phyloP scores from a whole-genome alignment of 2,888 invertebrate genomes.

The Dolichomitus sp. region DNA sequence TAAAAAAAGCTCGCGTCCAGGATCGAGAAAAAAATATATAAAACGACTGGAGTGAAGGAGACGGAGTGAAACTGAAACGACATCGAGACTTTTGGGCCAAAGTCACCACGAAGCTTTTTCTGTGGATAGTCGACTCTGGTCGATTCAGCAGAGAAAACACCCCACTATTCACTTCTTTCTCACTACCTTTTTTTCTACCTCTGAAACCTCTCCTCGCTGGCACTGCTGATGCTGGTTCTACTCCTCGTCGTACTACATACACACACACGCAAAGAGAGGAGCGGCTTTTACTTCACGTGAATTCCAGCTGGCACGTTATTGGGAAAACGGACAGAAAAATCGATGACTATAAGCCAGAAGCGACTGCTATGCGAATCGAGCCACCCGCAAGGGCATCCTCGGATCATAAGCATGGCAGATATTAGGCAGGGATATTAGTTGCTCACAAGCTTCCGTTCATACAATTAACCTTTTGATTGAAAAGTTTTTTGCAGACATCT shows the following conservation, averaged over 20 bases:
- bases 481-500: neutral
- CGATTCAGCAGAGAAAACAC: constrained; percentile 38
- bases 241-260: constrained; percentile 15
- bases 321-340: constrained; percentile 82
- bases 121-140: constrained; percentile 53
- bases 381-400: constrained; percentile 32
- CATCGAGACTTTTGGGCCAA: constrained; percentile 47
- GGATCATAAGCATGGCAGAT: neutral
- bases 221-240: constrained; percentile 47
- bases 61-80: constrained; percentile 39
- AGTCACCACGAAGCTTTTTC: constrained; percentile 58
- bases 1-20: constrained; percentile 13
- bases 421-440: constrained; percentile 10
- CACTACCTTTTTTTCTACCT: constrained; percentile 30
- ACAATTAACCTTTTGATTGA: constrained; percentile 7
- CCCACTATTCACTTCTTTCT: constrained; percentile 60
- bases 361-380: constrained; percentile 39
- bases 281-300: constrained; percentile 63
- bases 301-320: constrained; percentile 78
- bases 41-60: constrained; percentile 48
- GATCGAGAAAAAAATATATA: constrained; percentile 40
- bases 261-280: neutral
- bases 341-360: constrained; percentile 74
- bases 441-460: neutral
- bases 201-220: constrained; percentile 32